Evolutionary conservation across 1,140 invertebrate species (phyloP).

Genomic region (Telenomus remus): DNA sequence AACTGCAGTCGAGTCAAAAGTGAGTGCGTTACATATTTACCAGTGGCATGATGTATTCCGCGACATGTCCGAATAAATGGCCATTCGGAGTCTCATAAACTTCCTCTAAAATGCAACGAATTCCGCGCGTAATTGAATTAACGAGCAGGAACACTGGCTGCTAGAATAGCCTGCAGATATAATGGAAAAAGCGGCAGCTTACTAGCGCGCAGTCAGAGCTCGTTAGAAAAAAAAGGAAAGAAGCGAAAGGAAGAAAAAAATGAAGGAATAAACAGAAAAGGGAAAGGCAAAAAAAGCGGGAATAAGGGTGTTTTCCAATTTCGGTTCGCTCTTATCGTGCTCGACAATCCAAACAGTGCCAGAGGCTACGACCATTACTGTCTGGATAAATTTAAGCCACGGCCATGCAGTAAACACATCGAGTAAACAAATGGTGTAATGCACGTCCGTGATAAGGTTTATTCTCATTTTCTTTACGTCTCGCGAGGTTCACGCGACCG

Average conservation of each 20-base stretch:
- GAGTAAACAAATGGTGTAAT: constrained; percentile 58
- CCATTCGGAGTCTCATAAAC: constrained; percentile 46
- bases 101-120: constrained; percentile 49
- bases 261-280: constrained; percentile 40
- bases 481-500: constrained; percentile 40
- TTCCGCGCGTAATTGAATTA: constrained; percentile 56
- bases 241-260: constrained; percentile 20
- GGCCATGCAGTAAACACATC: constrained; percentile 55
- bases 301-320: constrained; percentile 59
- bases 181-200: constrained; percentile 53
- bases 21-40: constrained; percentile 20
- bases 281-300: constrained; percentile 32
- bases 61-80: constrained; percentile 41
- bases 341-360: constrained; percentile 51
- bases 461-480: constrained; percentile 54
- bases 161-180: constrained; percentile 47
- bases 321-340: constrained; percentile 55
- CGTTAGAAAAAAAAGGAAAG: constrained; percentile 25
- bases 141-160: constrained; percentile 42
- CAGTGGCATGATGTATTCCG: constrained; percentile 18
- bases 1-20: constrained; percentile 20
- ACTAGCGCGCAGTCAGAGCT: constrained; percentile 25
- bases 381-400: constrained; percentile 57
- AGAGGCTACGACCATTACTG: constrained; percentile 52
- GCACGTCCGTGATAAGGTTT: constrained; percentile 52